Evolutionary conservation across 92 coral and sea anemone species (phyloP), one percentile per base, ranked within the genome.

Genomic region (Porites rus): DNA sequence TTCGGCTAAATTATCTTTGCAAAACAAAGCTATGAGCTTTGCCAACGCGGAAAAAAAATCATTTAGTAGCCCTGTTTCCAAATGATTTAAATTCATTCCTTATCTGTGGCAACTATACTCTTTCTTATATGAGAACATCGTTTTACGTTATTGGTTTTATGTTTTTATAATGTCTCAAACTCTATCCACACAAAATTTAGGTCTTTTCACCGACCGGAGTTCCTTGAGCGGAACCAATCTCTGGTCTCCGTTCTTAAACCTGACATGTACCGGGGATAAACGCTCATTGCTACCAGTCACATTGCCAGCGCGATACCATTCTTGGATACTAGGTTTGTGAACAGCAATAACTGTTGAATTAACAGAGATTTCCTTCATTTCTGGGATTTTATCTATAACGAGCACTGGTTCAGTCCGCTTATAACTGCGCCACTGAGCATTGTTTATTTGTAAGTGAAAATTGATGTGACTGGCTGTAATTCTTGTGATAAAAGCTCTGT

Each of bases 291-390:
- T 22, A 5, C 11, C 31, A 28, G 64, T 46, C 25, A 71, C 69
- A 28, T 11, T 80, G 0, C 85, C 76, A 13, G 69, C 7, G 28
- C 86, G 53, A n/a, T 80, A 80, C 85, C 85, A 22, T 1, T 54
- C 56, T 2, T 7, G 16, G 3, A 0, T 6, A 0, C 12, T 1
- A 1, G 10, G 16, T 1, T 1, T 22, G n/a, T 81, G 86, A 16
- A 12, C n/a, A 14, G 78, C 86, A 72, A 82, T 82, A 19, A 82
- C 86, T 50, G 7, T 1, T 0, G 79, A 56, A 61, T 59, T 63
- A 43, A 61, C 52, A n/a, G 78, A 19, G 38, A 82, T 20, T 16
- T 82, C 71, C 62, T 19, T 62, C 22, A 43, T 31, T 14, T 43
- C 2, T 28, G 79, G 79, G 4, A 60, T 17, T 63, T 62, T 59